These are phyloP conservation scores for Entomobrya multifasciata DNA, from an alignment of 2,888 invertebrate species.

Conservation along the genomic window DNA sequence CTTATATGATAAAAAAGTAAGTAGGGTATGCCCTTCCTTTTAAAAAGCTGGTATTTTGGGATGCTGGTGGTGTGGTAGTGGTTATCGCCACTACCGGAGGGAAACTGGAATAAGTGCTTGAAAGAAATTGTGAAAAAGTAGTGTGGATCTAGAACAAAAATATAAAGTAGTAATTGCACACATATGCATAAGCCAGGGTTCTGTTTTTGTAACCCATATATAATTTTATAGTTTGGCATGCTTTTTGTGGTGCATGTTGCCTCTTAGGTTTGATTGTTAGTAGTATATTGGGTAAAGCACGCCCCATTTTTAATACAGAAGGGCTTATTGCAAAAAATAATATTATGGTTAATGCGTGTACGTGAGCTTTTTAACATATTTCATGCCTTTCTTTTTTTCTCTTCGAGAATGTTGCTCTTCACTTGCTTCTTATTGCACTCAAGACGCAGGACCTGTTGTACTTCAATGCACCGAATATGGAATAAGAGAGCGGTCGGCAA, in stretches of 20 bases:
- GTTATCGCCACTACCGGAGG: too few relatives aligned
- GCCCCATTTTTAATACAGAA: slow-evolving; percentile 25
- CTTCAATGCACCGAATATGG: too few relatives aligned
- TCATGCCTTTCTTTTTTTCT: slow-evolving; percentile 26
- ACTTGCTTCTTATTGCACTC: neutral
- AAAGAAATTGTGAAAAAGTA: neutral
- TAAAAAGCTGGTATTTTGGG: neutral
- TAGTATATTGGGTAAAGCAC: neutral
- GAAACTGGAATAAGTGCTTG: neutral
- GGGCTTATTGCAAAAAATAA: slow-evolving; percentile 35
- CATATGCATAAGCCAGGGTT: slow-evolving; percentile 16
- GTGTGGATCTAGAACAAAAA: neutral
- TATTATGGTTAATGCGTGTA: slow-evolving; percentile 37
- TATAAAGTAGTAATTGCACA: too few relatives aligned
- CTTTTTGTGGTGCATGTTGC: neutral
- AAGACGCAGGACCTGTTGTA: neutral
- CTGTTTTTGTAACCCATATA: neutral
- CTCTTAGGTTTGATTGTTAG: neutral
- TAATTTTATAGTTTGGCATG: neutral
- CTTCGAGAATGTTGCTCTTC: neutral
- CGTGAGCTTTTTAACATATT: slow-evolving; percentile 40
- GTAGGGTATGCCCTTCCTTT: neutral
- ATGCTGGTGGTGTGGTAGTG: neutral
- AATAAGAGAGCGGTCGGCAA: too few relatives aligned
- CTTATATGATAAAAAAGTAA: neutral